These are phyloP conservation scores for Peromyscus aztecus DNA, from an alignment of 2,797 vertebrate genomes.

Conservation along the genomic window DNA sequence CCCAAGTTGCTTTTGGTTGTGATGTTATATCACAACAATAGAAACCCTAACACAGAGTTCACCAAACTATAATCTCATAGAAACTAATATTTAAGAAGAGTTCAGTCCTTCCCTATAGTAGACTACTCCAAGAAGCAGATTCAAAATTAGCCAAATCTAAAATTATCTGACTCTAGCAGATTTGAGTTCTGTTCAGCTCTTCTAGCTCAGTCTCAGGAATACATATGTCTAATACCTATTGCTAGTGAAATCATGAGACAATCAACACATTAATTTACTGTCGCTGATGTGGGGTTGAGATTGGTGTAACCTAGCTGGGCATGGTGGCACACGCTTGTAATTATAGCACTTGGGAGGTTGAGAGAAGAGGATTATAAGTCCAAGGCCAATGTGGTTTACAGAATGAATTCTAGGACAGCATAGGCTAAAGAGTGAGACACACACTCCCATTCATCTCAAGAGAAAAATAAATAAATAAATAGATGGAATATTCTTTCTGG, in stretches of 20 bases:
- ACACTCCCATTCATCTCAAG: background rate
- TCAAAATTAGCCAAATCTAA: slow-evolving; percentile 28
- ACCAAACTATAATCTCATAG: slow-evolving; percentile 31
- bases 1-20: background rate
- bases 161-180: background rate
- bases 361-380: background rate
- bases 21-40: background rate
- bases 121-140: slow-evolving; percentile 37
- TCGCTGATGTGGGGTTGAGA: background rate
- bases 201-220: slow-evolving; percentile 1
- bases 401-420: background rate
- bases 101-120: slow-evolving; percentile 13
- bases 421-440: background rate
- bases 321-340: background rate
- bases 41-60: slow-evolving; percentile 14
- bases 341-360: background rate
- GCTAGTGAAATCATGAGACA: background rate
- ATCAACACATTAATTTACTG: background rate
- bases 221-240: background rate
- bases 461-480: background rate
- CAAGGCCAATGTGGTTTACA: background rate
- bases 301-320: background rate
- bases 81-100: slow-evolving; percentile 51
- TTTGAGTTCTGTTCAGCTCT: slow-evolving; percentile 34
- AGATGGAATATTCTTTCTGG: background rate